A percentile compares a stretch with the other conserved stretches of the same genome.
These are phyloP conservation scores for Eupsittula cactorum DNA, from an alignment of 2,113 vertebrate species.

Conservation along the genomic window DNA sequence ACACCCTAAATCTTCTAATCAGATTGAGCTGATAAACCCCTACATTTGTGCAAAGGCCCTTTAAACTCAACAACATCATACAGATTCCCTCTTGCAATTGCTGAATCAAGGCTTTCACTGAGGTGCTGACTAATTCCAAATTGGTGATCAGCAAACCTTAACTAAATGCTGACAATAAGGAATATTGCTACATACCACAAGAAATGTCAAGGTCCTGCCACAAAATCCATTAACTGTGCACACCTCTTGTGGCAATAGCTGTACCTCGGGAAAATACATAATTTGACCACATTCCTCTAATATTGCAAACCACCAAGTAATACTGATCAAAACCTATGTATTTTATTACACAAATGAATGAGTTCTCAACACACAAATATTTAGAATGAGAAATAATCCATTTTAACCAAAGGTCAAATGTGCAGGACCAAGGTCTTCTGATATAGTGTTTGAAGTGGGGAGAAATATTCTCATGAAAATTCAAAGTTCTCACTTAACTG, in stretches of 20 bases:
- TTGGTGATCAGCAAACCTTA: background rate
- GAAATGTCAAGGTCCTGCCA: background rate
- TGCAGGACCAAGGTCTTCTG: background rate
- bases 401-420: background rate
- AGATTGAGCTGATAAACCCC: background rate
- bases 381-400: background rate
- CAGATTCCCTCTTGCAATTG: background rate
- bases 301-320: background rate
- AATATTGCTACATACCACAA: background rate
- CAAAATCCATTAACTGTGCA: background rate
- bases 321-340: background rate
- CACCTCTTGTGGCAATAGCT: background rate
- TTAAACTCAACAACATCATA: background rate
- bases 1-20: background rate
- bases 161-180: background rate
- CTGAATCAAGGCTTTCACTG: background rate
- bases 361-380: background rate
- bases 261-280: background rate
- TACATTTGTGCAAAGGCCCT: background rate
- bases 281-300: background rate
- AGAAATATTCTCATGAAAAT: background rate
- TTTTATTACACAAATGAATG: background rate
- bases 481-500: background rate
- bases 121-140: background rate
- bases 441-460: background rate